Evolutionary conservation across 2,888 invertebrate species (phyloP).

Genomic region (Oxycera nigricornis): DNA sequence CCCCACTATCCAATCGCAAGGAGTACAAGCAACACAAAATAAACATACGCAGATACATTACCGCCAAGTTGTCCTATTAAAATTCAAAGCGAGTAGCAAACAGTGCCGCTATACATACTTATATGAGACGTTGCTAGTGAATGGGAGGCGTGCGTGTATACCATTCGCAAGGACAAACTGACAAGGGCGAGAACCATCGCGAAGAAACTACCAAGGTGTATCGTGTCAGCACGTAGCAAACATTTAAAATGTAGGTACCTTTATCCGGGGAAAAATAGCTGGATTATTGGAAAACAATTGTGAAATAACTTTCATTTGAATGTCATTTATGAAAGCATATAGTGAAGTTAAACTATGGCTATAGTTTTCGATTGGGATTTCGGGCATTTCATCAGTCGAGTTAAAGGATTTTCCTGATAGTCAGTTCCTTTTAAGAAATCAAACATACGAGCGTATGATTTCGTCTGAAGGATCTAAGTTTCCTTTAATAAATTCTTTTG

Average conservation of each 20-base stretch:
- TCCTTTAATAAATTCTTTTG: too few species aligned
- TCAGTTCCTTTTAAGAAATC: too few species aligned
- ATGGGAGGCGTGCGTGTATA: slow-evolving; percentile 2
- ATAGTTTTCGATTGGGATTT: too few species aligned
- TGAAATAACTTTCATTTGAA: too few species aligned
- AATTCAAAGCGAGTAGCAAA: not conserved
- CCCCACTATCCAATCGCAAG: not conserved
- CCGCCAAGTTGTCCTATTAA: not conserved
- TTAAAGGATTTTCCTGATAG: too few species aligned
- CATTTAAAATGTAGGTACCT: not conserved
- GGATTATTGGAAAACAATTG: too few species aligned
- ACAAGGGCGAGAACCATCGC: not conserved
- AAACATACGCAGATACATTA: slow-evolving; percentile 14
- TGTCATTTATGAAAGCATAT: too few species aligned
- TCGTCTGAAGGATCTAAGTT: too few species aligned
- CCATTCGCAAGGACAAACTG: not conserved
- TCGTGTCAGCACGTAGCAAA: not conserved
- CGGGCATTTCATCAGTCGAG: too few species aligned
- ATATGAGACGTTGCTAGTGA: slow-evolving; percentile 3
- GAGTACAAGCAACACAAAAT: not conserved
- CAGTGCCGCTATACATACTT: not conserved
- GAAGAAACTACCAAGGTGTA: not conserved
- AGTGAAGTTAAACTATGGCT: too few species aligned
- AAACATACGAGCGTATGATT: too few species aligned
- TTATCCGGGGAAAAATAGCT: too few species aligned